Evolutionary conservation across 2,888 invertebrate species (phyloP), one percentile per base, ranked within the genome.

Genomic region (Bruchidius siliquastri): DNA sequence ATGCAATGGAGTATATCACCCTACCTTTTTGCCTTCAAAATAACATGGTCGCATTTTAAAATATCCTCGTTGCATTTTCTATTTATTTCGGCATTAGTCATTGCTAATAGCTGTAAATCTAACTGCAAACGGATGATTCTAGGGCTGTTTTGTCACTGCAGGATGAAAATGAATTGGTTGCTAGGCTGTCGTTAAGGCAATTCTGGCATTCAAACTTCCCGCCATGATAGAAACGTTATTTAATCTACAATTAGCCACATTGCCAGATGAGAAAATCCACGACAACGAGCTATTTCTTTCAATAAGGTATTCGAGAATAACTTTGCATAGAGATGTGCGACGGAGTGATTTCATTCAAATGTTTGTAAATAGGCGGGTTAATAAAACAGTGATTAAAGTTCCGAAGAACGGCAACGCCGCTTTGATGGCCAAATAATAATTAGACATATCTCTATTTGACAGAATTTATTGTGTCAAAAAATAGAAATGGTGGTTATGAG

Each of bases 21-120:
- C 13, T 73, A 77, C 77, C 74, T 76, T 72, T 75, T 76, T 26
- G 76, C 76, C 72, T 77, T 75, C 32, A 74, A 71, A 74, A 77
- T 72, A 8, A 75, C 69, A 49, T 77, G 67, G 20, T 76, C 71
- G 30, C 73, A 74, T 70, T 74, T 73, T 4, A 72, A 71, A 49
- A 49, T 49, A 49, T 49, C 49, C 49, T 49, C 49, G 13, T 49
- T 13, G 18, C 1, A 49, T 49, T 49, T 49, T 49, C 8, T 49
- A 49, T 49, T 13, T 18, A 13, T 18, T 49, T 49, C 18, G 13
- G 10, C 6, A 49, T 49, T 13, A 8, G 6, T 13, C 49, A 49
- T 49, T 49, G 49, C 49, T 13, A 4, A 49, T 49, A 49, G 13
- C 49, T 49, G 49, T 49, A 49, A 49, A 49, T 49, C 3, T 49